Evolutionary conservation across 2,888 invertebrate species (phyloP), one percentile per base, ranked within the genome.

Genomic region (Conchocele bisecta): DNA sequence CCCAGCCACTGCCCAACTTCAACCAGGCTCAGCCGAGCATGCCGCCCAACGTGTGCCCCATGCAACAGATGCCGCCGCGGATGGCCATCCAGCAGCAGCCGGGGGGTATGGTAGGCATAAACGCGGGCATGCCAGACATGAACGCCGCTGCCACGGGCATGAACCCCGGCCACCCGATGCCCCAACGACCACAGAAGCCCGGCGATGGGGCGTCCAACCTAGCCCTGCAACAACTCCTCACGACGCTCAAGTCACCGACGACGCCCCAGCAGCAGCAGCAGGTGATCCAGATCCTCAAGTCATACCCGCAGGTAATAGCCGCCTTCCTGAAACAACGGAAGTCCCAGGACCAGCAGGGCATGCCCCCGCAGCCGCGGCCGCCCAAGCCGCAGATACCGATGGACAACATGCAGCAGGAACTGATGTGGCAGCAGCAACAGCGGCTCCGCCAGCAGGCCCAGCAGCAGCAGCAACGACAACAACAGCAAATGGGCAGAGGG

Each of bases 261-360:
- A 95, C 96, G 53, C 96, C 95, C 79, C 97, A 98, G 89, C 98
- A 98, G 89, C 98, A 98, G 89, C 95, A 95, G 89, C 95, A 96
- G 92, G 89, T 92, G 94, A 93, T 98, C 75, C 94, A 95, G 87
- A 97, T 98, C 88, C 94, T 98, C 77, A 97, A 97, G 92, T 95
- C 96, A 79, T 97, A 98, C 92, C 98, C 98, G 39, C 96, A 96
- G 85, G 93, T 98, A 50, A 98, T 98, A 97, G 97, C 97, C 61
- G 97, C 97, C 60, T 97, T 97, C 89, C 96, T 98, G 81, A 97
- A 97, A 88, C 96, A 96, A 91, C 93, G 92, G 82, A 87, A 82
- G 59, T 91, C 83, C 29, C 81, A 86, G 65, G 63, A 77, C 48
- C 78, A 13, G 90, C 90, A 71, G 17, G 68, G 63, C 24, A 67